These are phyloP conservation scores for Pachyramphus minor DNA, from an alignment of 2,113 vertebrate genomes.

Conservation along the genomic window DNA sequence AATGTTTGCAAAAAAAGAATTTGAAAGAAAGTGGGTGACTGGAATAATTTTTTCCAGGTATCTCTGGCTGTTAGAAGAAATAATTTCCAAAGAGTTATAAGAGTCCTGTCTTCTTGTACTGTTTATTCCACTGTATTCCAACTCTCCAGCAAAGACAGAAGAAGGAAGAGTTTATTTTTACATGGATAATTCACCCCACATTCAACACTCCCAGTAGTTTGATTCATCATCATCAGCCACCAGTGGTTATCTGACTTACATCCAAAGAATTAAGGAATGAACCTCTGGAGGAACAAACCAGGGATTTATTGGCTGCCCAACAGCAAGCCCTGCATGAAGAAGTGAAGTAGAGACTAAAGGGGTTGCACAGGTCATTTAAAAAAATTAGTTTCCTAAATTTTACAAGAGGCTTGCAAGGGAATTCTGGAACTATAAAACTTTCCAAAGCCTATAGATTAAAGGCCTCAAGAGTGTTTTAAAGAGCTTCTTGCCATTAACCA, in stretches of 20 bases:
- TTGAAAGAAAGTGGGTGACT: background rate
- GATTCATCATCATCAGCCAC: background rate
- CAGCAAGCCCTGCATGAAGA: background rate
- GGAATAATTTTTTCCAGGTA: background rate
- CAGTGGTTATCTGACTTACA: background rate
- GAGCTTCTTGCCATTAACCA: background rate
- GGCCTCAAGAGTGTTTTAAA: background rate
- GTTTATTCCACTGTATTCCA: background rate
- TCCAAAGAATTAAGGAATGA: background rate
- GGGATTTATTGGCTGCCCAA: background rate
- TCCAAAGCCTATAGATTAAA: background rate
- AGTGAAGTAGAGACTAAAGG: background rate
- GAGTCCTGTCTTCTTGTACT: background rate
- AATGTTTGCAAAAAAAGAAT: background rate
- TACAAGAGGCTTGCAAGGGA: background rate
- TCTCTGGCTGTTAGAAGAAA: background rate
- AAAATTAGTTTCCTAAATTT: slow-evolving; percentile 2
- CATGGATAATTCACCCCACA: background rate
- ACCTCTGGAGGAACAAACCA: background rate
- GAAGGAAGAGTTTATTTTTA: background rate
- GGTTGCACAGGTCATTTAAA: background rate
- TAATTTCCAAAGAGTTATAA: background rate
- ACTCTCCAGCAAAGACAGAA: background rate
- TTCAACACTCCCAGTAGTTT: background rate
- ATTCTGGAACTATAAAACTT: background rate